Base-by-base conservation (phyloP, 2,113 vertebrate species). In the Haemorhous mexicanus region DNA sequence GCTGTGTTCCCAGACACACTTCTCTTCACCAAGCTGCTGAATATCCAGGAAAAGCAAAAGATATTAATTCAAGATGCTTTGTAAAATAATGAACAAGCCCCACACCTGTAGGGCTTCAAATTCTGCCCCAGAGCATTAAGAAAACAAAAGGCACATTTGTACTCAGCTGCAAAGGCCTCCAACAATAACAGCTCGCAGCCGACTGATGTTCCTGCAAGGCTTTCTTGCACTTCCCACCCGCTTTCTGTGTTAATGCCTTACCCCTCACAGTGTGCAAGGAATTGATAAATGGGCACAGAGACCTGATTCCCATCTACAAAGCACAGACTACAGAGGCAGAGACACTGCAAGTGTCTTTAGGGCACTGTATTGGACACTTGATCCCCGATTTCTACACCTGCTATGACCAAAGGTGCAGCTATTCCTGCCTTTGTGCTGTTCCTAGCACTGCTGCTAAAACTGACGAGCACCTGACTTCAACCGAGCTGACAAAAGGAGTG, bases 111-210 rank as follows among this genome's bases (percentile, higher is more conserved):
- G 87, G 79, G 56, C 78, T 90, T 68, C 69, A n/a, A 43, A 55
- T 89, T 72, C 61, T 77, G 76, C 79, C 81, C 68, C 44, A 7
- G 15, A 28, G 46, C 70, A 50, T 13, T 50, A 46, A 47, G 56
- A 95, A 94, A 90, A 94, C 87, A 93, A 96, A 95, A 93, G 75
- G 49, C 64, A 27, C 50, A 58, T 91, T 93, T 59, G 81, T 74
- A 84, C 84, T 95, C 68, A 56, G 89, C 82, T 75, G 64, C 7
- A 33, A 83, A 89, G 73, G 74, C 55, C 2, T 14, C 50, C 87
- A 86, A 89, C 74, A 93, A 86, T 9, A 93, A 66, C 55, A 81
- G 70, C 56, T 92, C 69, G 82, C 62, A 49, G 46, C 4, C 49
- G 49, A 27, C 33, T 90, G 55, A 94, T 85, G 68, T 26, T 92